Conservation (phyloP, 1,140 invertebrate genomes). For the Anastrepha ludens region DNA sequence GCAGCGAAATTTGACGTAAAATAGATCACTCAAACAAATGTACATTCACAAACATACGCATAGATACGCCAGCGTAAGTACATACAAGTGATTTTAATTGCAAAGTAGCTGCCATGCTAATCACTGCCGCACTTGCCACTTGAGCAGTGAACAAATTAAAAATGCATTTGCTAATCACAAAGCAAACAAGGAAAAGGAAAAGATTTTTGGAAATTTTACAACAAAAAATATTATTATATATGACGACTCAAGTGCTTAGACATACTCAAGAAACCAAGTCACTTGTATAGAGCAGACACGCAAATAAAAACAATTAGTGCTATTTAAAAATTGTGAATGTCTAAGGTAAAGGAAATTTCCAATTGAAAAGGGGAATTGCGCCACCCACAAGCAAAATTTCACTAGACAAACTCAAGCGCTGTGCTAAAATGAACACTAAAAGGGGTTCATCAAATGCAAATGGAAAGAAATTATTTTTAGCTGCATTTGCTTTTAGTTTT, state of each 20-base stretch:
- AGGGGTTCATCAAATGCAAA: not conserved
- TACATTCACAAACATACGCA: not conserved
- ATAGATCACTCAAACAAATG: not conserved
- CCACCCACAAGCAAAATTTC: not conserved
- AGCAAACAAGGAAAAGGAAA: not conserved
- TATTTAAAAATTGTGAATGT: not conserved
- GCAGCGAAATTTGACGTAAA: not conserved
- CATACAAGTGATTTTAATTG: not conserved
- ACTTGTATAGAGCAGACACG: not conserved
- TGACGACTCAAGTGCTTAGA: slow-evolving; percentile 21
- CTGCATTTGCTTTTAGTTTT: not conserved
- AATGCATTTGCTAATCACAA: slow-evolving; percentile 55
- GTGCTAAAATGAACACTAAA: not conserved
- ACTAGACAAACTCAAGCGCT: not conserved
- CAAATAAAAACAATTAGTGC: not conserved
- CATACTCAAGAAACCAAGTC: not conserved
- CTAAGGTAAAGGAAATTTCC: not conserved
- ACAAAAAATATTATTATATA: not conserved
- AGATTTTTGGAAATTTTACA: too few relatives aligned
- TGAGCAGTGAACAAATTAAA: slow-evolving; percentile 34
- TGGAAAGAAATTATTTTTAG: slow-evolving; percentile 10
- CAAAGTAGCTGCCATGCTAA: slow-evolving; percentile 18
- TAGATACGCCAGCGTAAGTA: not conserved
- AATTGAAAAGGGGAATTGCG: not conserved
- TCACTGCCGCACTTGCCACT: not conserved